Conservation (phyloP, 2,113 vertebrate species). For the Nycticryphes semicollaris region DNA sequence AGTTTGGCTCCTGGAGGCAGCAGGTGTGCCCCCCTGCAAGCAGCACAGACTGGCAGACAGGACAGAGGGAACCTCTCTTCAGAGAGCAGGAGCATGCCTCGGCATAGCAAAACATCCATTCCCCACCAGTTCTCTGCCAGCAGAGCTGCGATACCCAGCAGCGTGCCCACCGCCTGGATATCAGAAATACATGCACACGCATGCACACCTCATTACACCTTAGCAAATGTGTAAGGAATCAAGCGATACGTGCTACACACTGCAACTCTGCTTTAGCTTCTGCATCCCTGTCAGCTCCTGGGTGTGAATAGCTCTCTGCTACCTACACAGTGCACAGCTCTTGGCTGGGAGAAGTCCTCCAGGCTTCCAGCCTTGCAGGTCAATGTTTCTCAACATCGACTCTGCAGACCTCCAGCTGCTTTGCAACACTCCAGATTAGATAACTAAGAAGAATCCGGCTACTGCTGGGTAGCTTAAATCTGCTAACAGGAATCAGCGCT, state of each 20-base stretch:
- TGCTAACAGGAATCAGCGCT: neutral
- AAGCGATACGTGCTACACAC: neutral
- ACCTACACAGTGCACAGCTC: neutral
- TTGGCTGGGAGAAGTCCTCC: neutral
- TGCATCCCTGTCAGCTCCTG: neutral
- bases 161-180: neutral
- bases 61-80: neutral
- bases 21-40: rapidly evolving
- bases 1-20: neutral
- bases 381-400: neutral
- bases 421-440: neutral
- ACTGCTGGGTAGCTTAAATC: neutral
- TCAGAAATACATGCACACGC: neutral
- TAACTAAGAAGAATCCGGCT: neutral
- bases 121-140: neutral
- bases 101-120: neutral
- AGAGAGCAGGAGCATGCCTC: neutral
- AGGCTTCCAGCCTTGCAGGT: neutral
- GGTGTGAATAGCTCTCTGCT: neutral
- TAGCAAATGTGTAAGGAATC: neutral
- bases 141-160: neutral
- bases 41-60: neutral
- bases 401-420: neutral
- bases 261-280: neutral
- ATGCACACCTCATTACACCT: neutral